Base-by-base conservation (phyloP, 2,797 vertebrate genomes). In the Philypnodon macrostomus region DNA sequence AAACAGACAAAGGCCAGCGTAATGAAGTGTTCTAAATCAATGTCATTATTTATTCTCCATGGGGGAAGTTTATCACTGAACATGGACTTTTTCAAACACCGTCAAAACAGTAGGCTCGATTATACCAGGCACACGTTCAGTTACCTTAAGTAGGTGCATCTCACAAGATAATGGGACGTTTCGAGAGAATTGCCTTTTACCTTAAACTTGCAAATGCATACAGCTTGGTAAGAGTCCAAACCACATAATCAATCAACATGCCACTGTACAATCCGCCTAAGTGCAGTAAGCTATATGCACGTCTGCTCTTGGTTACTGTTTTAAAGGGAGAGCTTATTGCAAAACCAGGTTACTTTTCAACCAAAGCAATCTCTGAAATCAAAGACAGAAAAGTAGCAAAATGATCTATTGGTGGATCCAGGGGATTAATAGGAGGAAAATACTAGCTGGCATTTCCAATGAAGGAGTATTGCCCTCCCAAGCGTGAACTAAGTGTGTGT, bases 281-380 rank as follows among this genome's bases (percentile, higher is more conserved):
- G 57, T 56, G 50, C 79, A 74, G 69, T 65, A 68, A 74, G 67
- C 49, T 51, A 45, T 51, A 45, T 57, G 61, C 63, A 48, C 69
- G 79, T 85, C 83, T 89, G 83, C 73, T 80, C 72, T 55, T 80
- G 75, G 80, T 85, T 88, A 81, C 44, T 38, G 47, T 47, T 50
- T 47, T 56, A 58, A 68, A 47, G 58, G 38, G 53, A 70, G 54
- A 59, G 63, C 68, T 81, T 78, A 73, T 74, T 83, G 67, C 60
- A 71, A 85, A 80, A 77, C 41, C 75, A 67, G 75, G 69, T 74
- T 70, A 67, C 34, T 55, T 70, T 79, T 75, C 50, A 76, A 61
- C 70, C 42, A 47, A 64, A 59, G 34, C 42, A 23, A 55, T 55
- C 51, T 63, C 55, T 65, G 54, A 70, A 81, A 75, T 76, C 59